Percentiles rank a stretch among this genome's conserved stretches.
Conservation (phyloP, 2,113 vertebrate genomes). For the Pteropus alecto region DNA sequence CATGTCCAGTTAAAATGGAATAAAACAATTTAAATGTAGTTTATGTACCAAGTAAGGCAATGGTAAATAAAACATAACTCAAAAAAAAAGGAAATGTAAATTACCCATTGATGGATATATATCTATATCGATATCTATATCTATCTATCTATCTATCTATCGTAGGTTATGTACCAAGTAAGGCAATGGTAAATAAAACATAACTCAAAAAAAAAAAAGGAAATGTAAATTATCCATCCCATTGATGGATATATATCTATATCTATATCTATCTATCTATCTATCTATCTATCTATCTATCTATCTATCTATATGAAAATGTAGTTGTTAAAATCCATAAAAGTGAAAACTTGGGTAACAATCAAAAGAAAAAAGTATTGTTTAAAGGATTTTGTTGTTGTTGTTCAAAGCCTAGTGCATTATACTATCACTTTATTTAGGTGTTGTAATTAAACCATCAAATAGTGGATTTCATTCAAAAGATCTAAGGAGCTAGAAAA, state of each 20-base stretch:
- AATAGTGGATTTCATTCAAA: background rate
- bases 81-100: background rate
- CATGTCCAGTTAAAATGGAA: background rate
- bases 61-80: background rate
- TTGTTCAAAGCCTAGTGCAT: background rate
- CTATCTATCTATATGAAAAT: background rate
- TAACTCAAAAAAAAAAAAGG: background rate
- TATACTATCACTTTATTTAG: background rate
- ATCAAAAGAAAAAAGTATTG: background rate
- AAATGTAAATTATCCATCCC: background rate
- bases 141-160: too few species aligned
- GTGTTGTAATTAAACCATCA: background rate
- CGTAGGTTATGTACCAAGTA: background rate
- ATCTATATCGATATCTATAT: too few species aligned
- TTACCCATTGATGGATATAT: background rate
- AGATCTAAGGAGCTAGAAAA: background rate
- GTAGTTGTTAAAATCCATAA: background rate
- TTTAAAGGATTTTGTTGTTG: background rate
- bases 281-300: too few species aligned
- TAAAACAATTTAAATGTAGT: background rate
- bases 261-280: too few species aligned
- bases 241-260: rapidly evolving
- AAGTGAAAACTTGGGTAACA: background rate
- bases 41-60: background rate
- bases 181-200: background rate